These are phyloP conservation scores for Poecilus cupreus DNA, from an alignment of 2,888 invertebrate species.

Conservation along the genomic window DNA sequence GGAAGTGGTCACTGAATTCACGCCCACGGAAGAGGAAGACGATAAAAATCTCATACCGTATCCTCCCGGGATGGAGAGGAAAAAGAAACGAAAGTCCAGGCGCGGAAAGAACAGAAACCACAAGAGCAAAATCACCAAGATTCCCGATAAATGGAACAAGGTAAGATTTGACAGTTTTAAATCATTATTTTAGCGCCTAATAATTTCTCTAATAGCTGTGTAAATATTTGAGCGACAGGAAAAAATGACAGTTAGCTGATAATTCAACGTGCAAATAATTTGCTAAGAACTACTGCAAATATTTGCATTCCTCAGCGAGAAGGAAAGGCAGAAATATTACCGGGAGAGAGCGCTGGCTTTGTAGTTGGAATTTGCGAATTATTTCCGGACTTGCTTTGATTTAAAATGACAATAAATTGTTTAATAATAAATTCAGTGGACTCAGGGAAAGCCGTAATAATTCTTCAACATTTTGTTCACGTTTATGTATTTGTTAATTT, in stretches of 20 bases:
- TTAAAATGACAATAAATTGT: too few species aligned
- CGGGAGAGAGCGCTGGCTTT: conserved; percentile 5
- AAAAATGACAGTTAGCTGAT: conserved; percentile 28
- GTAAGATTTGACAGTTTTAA: conserved; percentile 19
- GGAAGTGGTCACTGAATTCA: conserved; percentile 49
- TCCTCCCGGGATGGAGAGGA: conserved; percentile 55
- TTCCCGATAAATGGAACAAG: conserved; percentile 56
- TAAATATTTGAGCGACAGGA: conserved; percentile 15
- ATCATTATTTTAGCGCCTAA: not conserved
- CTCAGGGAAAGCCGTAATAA: too few species aligned
- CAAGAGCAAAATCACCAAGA: conserved; percentile 37
- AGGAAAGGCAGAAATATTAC: not conserved
- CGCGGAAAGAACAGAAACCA: conserved; percentile 52
- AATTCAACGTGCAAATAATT: conserved; percentile 40
- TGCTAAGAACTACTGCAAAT: conserved; percentile 21
- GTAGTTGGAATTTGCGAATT: not conserved
- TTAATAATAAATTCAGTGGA: too few species aligned
- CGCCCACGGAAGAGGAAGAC: conserved; percentile 43
- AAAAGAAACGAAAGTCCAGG: conserved; percentile 45
- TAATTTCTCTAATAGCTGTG: not conserved
- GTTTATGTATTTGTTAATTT: too few species aligned
- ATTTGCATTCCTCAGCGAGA: conserved; percentile 11
- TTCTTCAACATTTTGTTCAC: too few species aligned
- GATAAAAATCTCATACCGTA: conserved; percentile 59
- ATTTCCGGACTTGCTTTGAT: not conserved